Percentiles rank a stretch among this genome's conserved stretches.
Conservation (phyloP, 1,140 invertebrate species). For the Scylla paramamosain region DNA sequence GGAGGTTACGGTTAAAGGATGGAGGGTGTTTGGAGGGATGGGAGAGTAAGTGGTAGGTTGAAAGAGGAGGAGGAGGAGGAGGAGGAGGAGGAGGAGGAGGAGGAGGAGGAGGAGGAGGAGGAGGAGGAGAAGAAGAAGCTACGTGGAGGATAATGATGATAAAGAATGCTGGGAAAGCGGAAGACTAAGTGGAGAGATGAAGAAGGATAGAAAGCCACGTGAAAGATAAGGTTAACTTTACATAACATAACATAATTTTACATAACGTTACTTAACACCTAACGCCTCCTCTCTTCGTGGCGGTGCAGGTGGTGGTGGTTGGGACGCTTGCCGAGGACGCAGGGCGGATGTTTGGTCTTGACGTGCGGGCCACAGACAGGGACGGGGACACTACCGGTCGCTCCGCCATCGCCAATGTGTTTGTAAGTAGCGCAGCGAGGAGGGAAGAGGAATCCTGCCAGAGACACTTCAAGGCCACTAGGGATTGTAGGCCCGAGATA, state of each 20-base stretch:
- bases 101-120: too few relatives aligned
- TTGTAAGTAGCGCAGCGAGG: constrained; percentile 84
- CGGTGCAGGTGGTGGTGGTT: constrained; percentile 85
- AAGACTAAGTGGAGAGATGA: background rate
- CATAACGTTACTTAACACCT: too few relatives aligned
- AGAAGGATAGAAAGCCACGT: background rate
- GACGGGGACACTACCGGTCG: constrained; percentile 88
- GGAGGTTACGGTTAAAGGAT: too few relatives aligned
- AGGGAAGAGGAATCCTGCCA: background rate
- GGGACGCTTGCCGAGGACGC: constrained; percentile 85
- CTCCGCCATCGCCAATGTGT: constrained; percentile 90
- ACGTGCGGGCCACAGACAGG: constrained; percentile 92
- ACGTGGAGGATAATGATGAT: too few relatives aligned
- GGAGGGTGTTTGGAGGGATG: too few relatives aligned
- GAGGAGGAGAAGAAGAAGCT: too few relatives aligned
- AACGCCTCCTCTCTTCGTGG: background rate
- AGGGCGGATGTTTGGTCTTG: constrained; percentile 89
- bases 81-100: too few relatives aligned
- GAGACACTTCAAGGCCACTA: constrained; percentile 65
- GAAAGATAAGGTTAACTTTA: background rate
- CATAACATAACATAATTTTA: too few relatives aligned
- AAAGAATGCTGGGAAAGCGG: too few relatives aligned
- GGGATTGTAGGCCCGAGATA: background rate
- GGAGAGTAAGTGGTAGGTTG: too few relatives aligned
- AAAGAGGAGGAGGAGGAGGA: too few relatives aligned